These are phyloP conservation scores for Pterois miles DNA, from an alignment of 2,797 vertebrate species.

Conservation along the genomic window DNA sequence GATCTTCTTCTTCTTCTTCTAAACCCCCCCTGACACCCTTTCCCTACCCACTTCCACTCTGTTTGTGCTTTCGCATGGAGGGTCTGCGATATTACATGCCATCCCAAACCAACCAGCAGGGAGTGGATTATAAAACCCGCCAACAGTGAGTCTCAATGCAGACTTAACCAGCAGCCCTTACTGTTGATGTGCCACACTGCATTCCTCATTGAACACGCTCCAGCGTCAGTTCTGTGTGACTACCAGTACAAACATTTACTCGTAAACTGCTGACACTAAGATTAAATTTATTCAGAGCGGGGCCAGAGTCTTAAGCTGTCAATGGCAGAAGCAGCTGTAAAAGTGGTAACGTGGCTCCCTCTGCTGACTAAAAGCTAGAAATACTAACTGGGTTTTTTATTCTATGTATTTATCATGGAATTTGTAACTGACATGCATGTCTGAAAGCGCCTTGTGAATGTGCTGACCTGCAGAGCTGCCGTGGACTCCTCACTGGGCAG, in stretches of 20 bases:
- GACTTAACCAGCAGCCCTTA: no score
- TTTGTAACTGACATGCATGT: background rate
- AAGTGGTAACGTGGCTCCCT: slow-evolving; percentile 32
- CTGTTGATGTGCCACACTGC: no score
- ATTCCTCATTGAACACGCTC: no score
- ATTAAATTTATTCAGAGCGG: no score
- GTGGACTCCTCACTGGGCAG: slow-evolving; percentile 98
- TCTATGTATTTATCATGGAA: rapidly evolving
- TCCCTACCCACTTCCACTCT: background rate
- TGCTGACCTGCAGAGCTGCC: slow-evolving; percentile 92
- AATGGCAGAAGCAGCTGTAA: background rate
- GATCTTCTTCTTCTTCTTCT: no score
- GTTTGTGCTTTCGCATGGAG: background rate
- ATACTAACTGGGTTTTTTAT: background rate
- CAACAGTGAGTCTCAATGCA: no score
- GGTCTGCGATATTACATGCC: background rate
- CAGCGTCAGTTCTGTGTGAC: no score
- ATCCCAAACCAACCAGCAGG: background rate
- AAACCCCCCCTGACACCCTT: no score
- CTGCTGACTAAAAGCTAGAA: slow-evolving; percentile 43
- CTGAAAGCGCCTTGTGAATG: background rate
- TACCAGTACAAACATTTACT: no score
- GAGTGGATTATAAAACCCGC: background rate
- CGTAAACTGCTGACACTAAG: no score
- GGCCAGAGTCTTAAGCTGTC: background rate